Evolutionary conservation across 2,888 invertebrate species (phyloP), one percentile per base, ranked within the genome.

Genomic region (Drosophila falleni): DNA sequence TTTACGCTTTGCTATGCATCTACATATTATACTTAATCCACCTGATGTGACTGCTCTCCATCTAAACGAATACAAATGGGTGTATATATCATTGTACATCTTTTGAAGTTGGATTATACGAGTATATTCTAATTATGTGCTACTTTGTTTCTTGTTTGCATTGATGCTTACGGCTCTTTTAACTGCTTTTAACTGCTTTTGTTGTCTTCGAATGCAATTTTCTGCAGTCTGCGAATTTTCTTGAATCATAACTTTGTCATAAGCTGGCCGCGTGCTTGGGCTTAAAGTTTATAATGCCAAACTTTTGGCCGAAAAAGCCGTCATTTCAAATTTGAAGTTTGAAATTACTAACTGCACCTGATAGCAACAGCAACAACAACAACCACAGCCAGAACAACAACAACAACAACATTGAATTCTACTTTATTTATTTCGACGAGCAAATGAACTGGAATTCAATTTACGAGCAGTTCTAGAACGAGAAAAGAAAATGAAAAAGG

Each of bases 391-490:
- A n/a, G n/a, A n/a, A n/a, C 8, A 11, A 10, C 31, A 35, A 23
- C 49, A 33, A 13, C 31, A 35, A 35, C 49, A 50, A 35, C 9
- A 50, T 37, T 4, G 42, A 72, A 56, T 56, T 66, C 13, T 42
- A 68, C 54, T 72, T 67, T 73, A 77, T 77, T 75, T 77, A 72
- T 72, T 56, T 56, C n/a, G 63, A 26, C 62, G 49, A 60, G 55
- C 73, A 76, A 75, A 75, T 78, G 56, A 78, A 68, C 29, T 64
- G 37, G 54, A 76, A 78, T 73, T 68, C 51, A 76, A 78, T 78
- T 78, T 73, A 73, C 64, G 60, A 70, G 49, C 73, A 44, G 13
- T 16, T 33, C 0, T 50, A 35, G 33, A 16, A 37, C n/a, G 11
- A 13, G 33, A 13, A 9, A 31, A 31, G 19, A 1, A 29, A 10